These are phyloP conservation scores for Saguinus midas DNA, from an alignment of 2,113 vertebrate species.

Conservation along the genomic window DNA sequence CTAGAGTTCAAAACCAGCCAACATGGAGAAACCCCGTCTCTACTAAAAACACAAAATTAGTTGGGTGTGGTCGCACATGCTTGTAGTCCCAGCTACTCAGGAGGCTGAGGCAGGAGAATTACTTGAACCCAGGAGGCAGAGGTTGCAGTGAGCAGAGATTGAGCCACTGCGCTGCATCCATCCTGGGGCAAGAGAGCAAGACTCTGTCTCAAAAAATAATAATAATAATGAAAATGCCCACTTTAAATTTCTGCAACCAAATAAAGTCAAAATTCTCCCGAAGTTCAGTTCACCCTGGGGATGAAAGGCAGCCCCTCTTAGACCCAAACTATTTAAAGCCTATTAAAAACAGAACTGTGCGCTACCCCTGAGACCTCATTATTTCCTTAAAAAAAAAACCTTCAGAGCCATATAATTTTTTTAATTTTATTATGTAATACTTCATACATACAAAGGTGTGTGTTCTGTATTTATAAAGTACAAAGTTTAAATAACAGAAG, in stretches of 20 bases:
- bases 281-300: not conserved
- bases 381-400: not conserved
- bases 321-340: not conserved
- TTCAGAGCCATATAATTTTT: not conserved
- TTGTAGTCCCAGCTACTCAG: no score
- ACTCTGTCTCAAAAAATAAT: no score
- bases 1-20: no score
- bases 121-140: no score
- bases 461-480: not conserved
- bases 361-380: not conserved
- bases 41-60: no score
- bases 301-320: not conserved
- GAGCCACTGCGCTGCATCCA: no score
- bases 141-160: no score
- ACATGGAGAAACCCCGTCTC: no score
- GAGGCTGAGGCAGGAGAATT: no score
- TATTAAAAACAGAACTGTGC: not conserved
- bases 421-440: not conserved
- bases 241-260: not conserved
- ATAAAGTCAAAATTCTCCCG: not conserved
- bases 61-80: no score
- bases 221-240: not conserved
- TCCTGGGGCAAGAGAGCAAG: no score
- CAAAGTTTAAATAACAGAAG: not conserved
- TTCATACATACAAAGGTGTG: not conserved